Evolutionary conservation across 2,797 vertebrate species (phyloP).

Genomic region (Centropyge bicolor): DNA sequence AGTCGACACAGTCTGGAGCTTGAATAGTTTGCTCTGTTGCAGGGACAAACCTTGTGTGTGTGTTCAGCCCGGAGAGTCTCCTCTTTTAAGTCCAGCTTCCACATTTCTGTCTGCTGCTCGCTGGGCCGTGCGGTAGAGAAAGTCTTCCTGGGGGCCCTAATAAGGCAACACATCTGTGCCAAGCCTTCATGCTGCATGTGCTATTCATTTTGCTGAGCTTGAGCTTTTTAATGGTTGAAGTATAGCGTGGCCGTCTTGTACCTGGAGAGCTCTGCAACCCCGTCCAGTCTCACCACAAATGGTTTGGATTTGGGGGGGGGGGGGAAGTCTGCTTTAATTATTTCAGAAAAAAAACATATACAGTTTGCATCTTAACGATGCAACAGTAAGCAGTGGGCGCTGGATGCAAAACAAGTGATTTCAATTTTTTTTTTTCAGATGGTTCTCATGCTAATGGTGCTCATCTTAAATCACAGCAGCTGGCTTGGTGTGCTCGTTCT

Average conservation of each 20-base stretch:
- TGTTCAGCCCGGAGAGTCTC: not conserved
- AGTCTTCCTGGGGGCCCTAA: conserved; percentile 73
- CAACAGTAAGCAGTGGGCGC: conserved; percentile 10
- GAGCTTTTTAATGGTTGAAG: conserved; percentile 75
- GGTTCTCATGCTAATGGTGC: conserved; percentile 36
- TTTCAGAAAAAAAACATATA: conserved; percentile 10
- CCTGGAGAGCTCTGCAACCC: conserved; percentile 66
- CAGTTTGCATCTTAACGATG: conserved; percentile 29
- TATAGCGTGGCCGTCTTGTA: conserved; percentile 57
- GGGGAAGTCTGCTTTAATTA: conserved; percentile 34
- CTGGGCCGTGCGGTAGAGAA: conserved; percentile 53
- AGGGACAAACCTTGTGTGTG: no score
- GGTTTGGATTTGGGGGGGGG: conserved; percentile 56
- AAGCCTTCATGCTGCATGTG: conserved; percentile 78
- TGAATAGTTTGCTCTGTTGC: not conserved
- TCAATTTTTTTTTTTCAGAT: conserved; percentile 31
- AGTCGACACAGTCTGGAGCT: conserved; percentile 7
- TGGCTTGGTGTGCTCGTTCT: conserved; percentile 17
- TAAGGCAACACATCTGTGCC: conserved; percentile 80
- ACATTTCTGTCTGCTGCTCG: conserved; percentile 51
- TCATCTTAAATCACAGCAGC: conserved; percentile 56
- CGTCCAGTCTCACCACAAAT: conserved; percentile 50
- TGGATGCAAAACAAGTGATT: conserved; percentile 46
- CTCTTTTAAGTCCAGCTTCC: conserved; percentile 44
- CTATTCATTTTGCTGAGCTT: conserved; percentile 80